Base-by-base conservation (phyloP, 2,797 vertebrate species). In the Phrynocephalus vlangalii region DNA sequence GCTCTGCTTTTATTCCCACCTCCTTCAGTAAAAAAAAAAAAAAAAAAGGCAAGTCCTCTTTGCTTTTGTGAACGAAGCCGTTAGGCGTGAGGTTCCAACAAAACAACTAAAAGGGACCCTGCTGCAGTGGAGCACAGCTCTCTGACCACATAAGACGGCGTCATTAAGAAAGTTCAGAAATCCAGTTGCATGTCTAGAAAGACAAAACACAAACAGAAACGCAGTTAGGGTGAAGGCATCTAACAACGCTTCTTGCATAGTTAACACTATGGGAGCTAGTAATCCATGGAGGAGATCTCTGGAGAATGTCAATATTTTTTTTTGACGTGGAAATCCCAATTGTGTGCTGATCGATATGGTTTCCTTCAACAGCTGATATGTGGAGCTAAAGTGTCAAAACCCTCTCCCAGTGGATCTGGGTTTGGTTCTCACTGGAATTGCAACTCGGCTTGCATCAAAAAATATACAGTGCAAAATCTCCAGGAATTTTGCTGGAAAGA, bases 151-250 rank as follows among this genome's bases (percentile, higher is more conserved):
- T 26, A 20, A 48, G 60, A 13, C 26, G 11, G n/a, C 48, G 5
- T 26, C 10, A 30, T 76, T 56, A 28, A 82, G 44, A 24, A 38
- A 89, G 86, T 88, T 96, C 92, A 96, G 92, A 96, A 96, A 82
- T 96, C 94, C 93, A 92, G 91, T 73, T 96, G 95, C 90, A 93
- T 88, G 91, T 96, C 96, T 96, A 81, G 83, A 94, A 79, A 86
- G 71, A 24, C 5, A 24, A n/a, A 88, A 82, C 85, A 71, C 11
- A n/a, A n/a, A n/a, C n/a, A 50, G 67, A 68, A 68, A 56, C 22
- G 50, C n/a, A 30, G 33, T 60, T 78, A 50, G 60, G 18, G 16
- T 38, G 20, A 70, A 83, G 18, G 20, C 38, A 44, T 28, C 66
- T 52, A 26, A 56, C 8, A 70, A 33, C 33, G 2, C 33, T 33